Conservation (phyloP, 2,113 vertebrate genomes). For the Xiphorhynchus elegans region DNA sequence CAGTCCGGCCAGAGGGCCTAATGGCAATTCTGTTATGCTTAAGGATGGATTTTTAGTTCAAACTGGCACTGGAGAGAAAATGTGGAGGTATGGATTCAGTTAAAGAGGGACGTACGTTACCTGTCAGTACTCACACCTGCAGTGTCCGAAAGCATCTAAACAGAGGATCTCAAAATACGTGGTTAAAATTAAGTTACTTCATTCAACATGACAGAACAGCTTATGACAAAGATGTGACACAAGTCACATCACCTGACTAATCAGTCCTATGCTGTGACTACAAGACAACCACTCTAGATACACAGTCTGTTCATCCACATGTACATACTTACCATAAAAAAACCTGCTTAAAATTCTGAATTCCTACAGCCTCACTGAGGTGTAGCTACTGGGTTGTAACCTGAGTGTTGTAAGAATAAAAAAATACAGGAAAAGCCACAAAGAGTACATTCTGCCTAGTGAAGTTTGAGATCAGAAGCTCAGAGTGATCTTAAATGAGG, state of each 20-base stretch:
- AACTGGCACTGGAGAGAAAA: slow-evolving; percentile 63
- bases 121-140: slow-evolving; percentile 32
- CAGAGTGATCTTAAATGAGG: not conserved
- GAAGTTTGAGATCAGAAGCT: not conserved
- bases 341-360: not conserved
- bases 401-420: not conserved
- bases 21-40: slow-evolving; percentile 54
- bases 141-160: slow-evolving; percentile 58
- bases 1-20: slow-evolving; percentile 69
- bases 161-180: slow-evolving; percentile 52
- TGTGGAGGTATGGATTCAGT: slow-evolving; percentile 16
- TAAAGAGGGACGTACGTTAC: slow-evolving; percentile 10
- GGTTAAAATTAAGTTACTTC: slow-evolving; percentile 37
- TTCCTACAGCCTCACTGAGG: not conserved
- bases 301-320: not conserved
- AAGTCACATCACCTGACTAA: not conserved
- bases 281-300: not conserved
- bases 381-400: not conserved
- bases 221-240: slow-evolving; percentile 8
- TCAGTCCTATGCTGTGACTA: not conserved
- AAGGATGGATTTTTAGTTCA: slow-evolving; percentile 64
- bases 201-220: slow-evolving; percentile 20
- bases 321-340: not conserved
- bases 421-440: not conserved
- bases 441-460: not conserved